A percentile compares a stretch with the other conserved stretches of the same genome.
Evolutionary conservation across 2,888 invertebrate genomes (phyloP).

Genomic region (Drosophila melanosoma): DNA sequence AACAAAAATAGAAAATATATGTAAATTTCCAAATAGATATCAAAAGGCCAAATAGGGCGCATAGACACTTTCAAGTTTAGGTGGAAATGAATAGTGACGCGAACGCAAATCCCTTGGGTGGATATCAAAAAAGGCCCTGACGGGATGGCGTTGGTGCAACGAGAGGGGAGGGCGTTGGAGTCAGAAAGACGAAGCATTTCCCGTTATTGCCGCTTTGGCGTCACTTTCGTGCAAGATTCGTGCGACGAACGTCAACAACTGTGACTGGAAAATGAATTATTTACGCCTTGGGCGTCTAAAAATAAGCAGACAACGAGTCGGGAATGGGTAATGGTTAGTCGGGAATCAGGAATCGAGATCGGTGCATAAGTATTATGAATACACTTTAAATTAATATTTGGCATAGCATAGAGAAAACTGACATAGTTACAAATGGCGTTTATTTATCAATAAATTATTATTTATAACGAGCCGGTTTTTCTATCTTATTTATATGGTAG

Average conservation of each 20-base stretch:
- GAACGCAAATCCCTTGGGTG: slow-evolving; percentile 54
- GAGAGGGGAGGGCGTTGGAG: background rate
- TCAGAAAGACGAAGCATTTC: slow-evolving; percentile 37
- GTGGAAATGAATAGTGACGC: slow-evolving; percentile 55
- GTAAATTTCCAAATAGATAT: slow-evolving; percentile 33
- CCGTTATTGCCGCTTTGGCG: slow-evolving; percentile 48
- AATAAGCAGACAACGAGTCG: slow-evolving; percentile 53
- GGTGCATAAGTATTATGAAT: slow-evolving; percentile 44
- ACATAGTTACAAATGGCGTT: background rate
- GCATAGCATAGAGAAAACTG: background rate
- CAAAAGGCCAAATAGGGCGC: slow-evolving; percentile 61
- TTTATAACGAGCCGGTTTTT: background rate
- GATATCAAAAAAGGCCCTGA: slow-evolving; percentile 33
- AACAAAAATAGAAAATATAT: slow-evolving; percentile 19
- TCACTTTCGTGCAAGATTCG: slow-evolving; percentile 50
- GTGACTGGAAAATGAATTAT: slow-evolving; percentile 81
- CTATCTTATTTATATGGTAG: background rate
- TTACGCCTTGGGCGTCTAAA: slow-evolving; percentile 76
- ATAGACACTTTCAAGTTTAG: slow-evolving; percentile 65
- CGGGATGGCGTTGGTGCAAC: slow-evolving; percentile 3
- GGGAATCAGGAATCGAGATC: slow-evolving; percentile 18
- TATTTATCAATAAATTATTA: background rate
- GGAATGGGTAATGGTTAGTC: slow-evolving; percentile 15
- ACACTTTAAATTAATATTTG: slow-evolving; percentile 11
- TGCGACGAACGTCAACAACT: slow-evolving; percentile 77